phyloP scores from a whole-genome alignment of 1,140 invertebrate species.

The Reticulitermes speratus region DNA sequence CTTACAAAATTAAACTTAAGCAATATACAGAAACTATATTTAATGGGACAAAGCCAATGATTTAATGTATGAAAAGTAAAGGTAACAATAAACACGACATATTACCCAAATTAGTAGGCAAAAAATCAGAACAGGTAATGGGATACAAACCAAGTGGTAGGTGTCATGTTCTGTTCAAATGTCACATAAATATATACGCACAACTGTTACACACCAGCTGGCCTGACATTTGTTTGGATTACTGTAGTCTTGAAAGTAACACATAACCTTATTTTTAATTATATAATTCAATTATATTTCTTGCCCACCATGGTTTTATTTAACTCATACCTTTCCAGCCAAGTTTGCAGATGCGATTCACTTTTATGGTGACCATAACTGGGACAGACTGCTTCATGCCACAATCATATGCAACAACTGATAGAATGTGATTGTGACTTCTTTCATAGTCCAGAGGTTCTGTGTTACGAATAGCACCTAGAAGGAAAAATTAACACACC shows the following conservation, averaged over 20 bases:
- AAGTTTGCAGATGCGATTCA: constrained; percentile 70
- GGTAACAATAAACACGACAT: not conserved
- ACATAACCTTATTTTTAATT: too few relatives aligned
- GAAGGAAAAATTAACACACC: constrained; percentile 35
- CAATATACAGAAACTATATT: too few relatives aligned
- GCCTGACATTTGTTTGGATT: too few relatives aligned
- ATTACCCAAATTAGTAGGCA: not conserved
- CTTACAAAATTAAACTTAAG: too few relatives aligned
- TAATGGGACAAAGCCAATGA: too few relatives aligned
- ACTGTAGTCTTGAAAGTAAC: too few relatives aligned
- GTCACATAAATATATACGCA: too few relatives aligned
- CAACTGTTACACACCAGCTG: too few relatives aligned
- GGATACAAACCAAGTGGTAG: not conserved
- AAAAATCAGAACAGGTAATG: not conserved
- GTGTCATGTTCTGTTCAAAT: too few relatives aligned
- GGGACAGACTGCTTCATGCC: constrained; percentile 83
- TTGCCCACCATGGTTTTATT: not conserved
- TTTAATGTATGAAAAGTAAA: not conserved
- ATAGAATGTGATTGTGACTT: constrained; percentile 94
- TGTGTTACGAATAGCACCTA: constrained; percentile 84
- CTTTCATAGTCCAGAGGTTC: constrained; percentile 87
- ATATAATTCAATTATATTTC: too few relatives aligned
- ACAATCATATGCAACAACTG: constrained; percentile 94
- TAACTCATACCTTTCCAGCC: constrained; percentile 71
- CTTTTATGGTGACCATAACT: constrained; percentile 92